Evolutionary conservation across 2,113 vertebrate genomes (phyloP), one percentile per base, ranked within the genome.

Genomic region (Equus quagga): DNA sequence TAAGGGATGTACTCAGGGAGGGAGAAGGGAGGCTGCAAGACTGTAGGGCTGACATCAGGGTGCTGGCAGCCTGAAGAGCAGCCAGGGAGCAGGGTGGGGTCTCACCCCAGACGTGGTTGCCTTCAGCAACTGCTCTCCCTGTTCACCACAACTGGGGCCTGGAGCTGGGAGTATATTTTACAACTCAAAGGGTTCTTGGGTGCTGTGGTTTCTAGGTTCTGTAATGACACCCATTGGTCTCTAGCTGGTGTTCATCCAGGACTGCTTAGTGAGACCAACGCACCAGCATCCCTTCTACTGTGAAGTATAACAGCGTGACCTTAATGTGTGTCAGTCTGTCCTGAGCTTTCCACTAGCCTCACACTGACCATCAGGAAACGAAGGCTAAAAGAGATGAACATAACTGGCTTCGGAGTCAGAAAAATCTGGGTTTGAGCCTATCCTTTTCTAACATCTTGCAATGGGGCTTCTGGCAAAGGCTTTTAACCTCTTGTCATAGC

Each of bases 251-350:
- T 15, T 88, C n/a, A 49, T 12, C 8, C 28, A 19, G 62, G 78
- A 15, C 23, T 6, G 36, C 70, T 19, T 7, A 28, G 56, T 2
- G n/a, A 36, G 65, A 70, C 46, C 8, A 11, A n/a, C 4, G 14
- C 0, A 1, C 13, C 5, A 5, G 10, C n/a, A 11, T 23, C 9
- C 24, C 49, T 33, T 28, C 46, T n/a, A 10, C 17, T 6, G 36
- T 10, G 33, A 9, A 58, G 33, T 51, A 41, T 19, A 6, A 8
- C 46, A 24, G 31, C 3, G 1, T 0, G 0, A 67, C 49, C 49
- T 8, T 44, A 8, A 26, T 0, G 10, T 4, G 11, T 1, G 13
- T 72, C 75, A 5, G 1, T 17, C 9, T 4, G n/a, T 23, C 28
- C 60, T 23, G 62, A 5, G 56, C 15, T 67, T 41, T 17, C 19